Base-by-base conservation (phyloP, 1,140 invertebrate genomes). In the Trichonephila clavata region DNA sequence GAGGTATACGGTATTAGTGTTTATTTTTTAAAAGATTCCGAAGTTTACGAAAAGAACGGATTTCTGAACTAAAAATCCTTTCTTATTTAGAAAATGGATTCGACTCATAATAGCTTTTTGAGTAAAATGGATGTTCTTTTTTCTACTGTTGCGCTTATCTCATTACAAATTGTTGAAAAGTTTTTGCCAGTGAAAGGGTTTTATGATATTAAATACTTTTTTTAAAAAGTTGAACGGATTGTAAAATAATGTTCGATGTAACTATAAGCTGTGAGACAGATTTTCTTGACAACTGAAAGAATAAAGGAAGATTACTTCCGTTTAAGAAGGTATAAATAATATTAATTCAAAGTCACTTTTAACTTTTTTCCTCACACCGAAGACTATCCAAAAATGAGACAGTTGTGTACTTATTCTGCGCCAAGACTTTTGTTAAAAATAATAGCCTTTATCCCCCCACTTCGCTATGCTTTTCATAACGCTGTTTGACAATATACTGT, bases 61-160 rank as follows among this genome's bases (percentile, higher is more conserved):
- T 83, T 83, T 39, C 4, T n/a, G 81, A 14, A 27, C 18, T 2
- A 20, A 83, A 59, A 83, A 83, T 83, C 81, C 81, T 13, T 77
- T 57, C 71, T 59, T 83, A 83, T 83, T 83, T 57, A 83, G 43
- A 83, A 57, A 59, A 57, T 83, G n/a, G 39, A 57, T 83, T 83
- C 50, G 21, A 24, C 21, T 8, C 13, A 13, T 83, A 83, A 83
- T 18, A 57, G 81, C 43, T 18, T 83, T 83, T 83, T 83, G 21
- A n/a, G 43, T 7, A n/a, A 57, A 24, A 83, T n/a, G 43, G 18
- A 77, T 83, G 43, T 27, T 83, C 50, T 83, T 57, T 83, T 57
- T 21, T 81, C 77, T 10, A 27, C 0, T 39, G 16, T 77, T 77
- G 71, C 18, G 27, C 27, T 77, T 14, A 32, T 77, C 71, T 27